These are phyloP conservation scores for Drosophila hydei DNA, from an alignment of 1,140 invertebrate genomes.

Conservation along the genomic window DNA sequence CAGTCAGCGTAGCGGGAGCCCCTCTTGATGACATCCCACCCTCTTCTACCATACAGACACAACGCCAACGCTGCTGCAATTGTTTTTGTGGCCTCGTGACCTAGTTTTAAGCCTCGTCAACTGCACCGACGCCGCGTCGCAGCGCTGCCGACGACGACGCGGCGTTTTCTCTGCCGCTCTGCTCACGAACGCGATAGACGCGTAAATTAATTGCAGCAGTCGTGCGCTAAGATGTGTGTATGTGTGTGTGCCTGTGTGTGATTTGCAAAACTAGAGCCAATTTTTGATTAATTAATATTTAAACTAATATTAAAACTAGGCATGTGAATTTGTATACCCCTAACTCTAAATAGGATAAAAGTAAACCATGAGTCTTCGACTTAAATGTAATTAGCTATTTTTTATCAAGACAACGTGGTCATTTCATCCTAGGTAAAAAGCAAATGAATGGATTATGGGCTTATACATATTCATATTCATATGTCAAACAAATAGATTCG, in stretches of 20 bases:
- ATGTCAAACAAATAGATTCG: too few relatives aligned
- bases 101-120: conserved; percentile 78
- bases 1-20: conserved; percentile 21
- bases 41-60: neutral
- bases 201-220: conserved; percentile 70
- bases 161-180: conserved; percentile 8
- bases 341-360: conserved; percentile 13
- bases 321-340: neutral
- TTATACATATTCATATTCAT: too few relatives aligned
- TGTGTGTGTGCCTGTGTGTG: conserved; percentile 26
- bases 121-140: conserved; percentile 65
- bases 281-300: too few relatives aligned
- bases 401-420: too few relatives aligned
- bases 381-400: too few relatives aligned
- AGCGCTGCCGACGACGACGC: conserved; percentile 22
- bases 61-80: conserved; percentile 55
- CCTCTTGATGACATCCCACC: conserved; percentile 5
- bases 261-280: conserved; percentile 29
- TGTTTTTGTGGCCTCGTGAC: conserved; percentile 83
- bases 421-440: too few relatives aligned
- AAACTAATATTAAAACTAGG: conserved; percentile 1
- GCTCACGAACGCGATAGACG: conserved; percentile 47
- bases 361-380: too few relatives aligned
- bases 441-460: too few relatives aligned
- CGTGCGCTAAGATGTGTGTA: conserved; percentile 27